A percentile compares a stretch with the other conserved stretches of the same genome.
Evolutionary conservation across 2,797 vertebrate species (phyloP).

Genomic region (Enteromius mattozi): DNA sequence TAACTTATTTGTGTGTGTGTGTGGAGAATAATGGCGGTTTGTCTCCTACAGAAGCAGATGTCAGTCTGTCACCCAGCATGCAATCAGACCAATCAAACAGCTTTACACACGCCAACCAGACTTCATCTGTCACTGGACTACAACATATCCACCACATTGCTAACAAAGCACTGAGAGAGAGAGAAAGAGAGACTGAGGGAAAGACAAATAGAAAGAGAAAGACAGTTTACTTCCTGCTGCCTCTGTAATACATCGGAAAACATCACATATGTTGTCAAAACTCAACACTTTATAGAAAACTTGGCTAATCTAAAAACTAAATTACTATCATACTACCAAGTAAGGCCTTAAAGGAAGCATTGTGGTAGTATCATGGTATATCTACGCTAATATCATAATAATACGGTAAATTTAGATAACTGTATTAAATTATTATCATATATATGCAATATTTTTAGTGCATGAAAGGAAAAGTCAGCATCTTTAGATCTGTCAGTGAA

Average conservation of each 20-base stretch:
- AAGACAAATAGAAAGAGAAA: background rate
- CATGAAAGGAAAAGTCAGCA: background rate
- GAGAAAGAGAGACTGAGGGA: background rate
- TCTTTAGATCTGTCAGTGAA: background rate
- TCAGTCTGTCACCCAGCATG: constrained; percentile 38
- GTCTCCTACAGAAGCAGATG: constrained; percentile 28
- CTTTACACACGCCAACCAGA: constrained; percentile 29
- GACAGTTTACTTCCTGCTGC: background rate
- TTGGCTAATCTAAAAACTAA: background rate
- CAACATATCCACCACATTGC: constrained; percentile 5
- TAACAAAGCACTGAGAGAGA: background rate
- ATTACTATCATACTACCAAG: background rate
- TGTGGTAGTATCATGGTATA: background rate
- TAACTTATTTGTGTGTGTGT: background rate
- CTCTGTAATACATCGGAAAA: background rate
- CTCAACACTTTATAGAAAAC: background rate
- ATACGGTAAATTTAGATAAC: background rate
- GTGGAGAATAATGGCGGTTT: background rate
- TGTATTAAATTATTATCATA: background rate
- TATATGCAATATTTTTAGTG: background rate
- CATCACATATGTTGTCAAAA: background rate
- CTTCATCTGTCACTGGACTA: constrained; percentile 44
- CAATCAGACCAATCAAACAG: constrained; percentile 43
- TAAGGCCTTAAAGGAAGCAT: no score
- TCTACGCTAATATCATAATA: background rate